These are phyloP conservation scores for Latrodectus geometricus DNA, from an alignment of 1,140 invertebrate species.

Conservation along the genomic window DNA sequence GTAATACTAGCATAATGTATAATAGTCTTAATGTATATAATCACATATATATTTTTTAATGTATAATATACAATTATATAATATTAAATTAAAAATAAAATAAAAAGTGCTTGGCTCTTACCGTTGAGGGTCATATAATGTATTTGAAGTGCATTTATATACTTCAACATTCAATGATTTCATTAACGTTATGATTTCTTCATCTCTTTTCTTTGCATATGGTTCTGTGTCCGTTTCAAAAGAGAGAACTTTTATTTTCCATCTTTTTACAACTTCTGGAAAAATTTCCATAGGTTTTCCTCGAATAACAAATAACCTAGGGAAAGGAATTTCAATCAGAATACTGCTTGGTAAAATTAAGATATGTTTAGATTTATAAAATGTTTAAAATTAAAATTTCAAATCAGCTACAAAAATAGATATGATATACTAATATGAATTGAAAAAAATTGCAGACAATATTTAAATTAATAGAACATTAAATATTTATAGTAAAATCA, in stretches of 20 bases:
- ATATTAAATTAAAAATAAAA: too few species aligned
- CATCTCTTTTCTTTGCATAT: conserved; percentile 42
- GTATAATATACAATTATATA: too few species aligned
- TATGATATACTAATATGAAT: too few species aligned
- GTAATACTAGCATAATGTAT: too few species aligned
- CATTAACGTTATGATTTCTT: conserved; percentile 40
- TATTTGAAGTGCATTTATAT: conserved; percentile 14
- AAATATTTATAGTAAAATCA: too few species aligned
- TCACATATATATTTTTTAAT: too few species aligned
- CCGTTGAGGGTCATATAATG: conserved; percentile 39
- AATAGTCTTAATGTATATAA: too few species aligned
- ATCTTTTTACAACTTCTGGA: conserved; percentile 28
- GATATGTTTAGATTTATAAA: neutral
- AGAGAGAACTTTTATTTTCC: conserved; percentile 42
- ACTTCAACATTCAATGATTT: conserved; percentile 37
- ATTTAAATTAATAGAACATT: too few species aligned
- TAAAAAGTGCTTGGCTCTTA: neutral
- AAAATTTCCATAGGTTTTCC: conserved; percentile 48
- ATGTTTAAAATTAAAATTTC: too few species aligned
- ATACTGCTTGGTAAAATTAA: neutral
- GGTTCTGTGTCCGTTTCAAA: conserved; percentile 56
- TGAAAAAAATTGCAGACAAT: too few species aligned
- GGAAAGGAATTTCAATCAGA: neutral
- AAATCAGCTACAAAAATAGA: too few species aligned
- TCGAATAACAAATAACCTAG: conserved; percentile 48